These are phyloP conservation scores for Craniophora ligustri DNA, from an alignment of 2,888 invertebrate genomes.

Conservation along the genomic window DNA sequence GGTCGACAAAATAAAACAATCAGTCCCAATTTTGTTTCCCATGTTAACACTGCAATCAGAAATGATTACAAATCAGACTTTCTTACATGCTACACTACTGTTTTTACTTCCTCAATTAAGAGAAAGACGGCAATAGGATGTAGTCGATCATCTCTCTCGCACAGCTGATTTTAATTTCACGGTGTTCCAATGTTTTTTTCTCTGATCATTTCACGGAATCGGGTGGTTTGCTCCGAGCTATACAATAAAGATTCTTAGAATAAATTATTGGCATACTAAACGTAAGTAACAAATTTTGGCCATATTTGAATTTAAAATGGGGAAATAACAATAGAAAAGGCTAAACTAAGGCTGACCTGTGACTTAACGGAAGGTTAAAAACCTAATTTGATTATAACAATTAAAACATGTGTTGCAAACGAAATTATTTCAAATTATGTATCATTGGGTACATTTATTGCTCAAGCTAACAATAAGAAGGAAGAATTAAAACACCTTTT, in stretches of 20 bases:
- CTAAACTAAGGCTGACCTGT: neutral
- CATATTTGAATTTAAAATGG: slow-evolving; percentile 10
- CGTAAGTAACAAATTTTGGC: slow-evolving; percentile 20
- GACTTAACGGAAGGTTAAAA: neutral
- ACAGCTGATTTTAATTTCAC: slow-evolving; percentile 49
- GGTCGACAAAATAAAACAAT: slow-evolving; percentile 41
- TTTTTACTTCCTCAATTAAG: slow-evolving; percentile 37
- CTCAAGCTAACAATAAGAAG: neutral
- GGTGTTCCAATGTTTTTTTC: slow-evolving; percentile 40
- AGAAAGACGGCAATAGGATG: slow-evolving; percentile 26
- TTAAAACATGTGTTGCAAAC: neutral
- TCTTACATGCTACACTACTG: slow-evolving; percentile 8
- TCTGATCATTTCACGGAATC: slow-evolving; percentile 46
- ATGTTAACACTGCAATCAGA: slow-evolving; percentile 33
- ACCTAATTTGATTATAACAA: neutral
- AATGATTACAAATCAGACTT: slow-evolving; percentile 26
- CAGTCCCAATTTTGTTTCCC: slow-evolving; percentile 23
- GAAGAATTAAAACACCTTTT: slow-evolving; percentile 8
- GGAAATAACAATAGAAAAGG: neutral
- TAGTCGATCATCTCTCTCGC: slow-evolving; percentile 21
- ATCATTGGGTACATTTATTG: neutral
- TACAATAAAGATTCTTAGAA: slow-evolving; percentile 48
- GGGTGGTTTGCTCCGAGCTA: slow-evolving; percentile 41
- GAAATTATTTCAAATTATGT: neutral
- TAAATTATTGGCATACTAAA: slow-evolving; percentile 34